Base-by-base conservation (phyloP, 2,797 vertebrate species). In the Merluccius polli region DNA sequence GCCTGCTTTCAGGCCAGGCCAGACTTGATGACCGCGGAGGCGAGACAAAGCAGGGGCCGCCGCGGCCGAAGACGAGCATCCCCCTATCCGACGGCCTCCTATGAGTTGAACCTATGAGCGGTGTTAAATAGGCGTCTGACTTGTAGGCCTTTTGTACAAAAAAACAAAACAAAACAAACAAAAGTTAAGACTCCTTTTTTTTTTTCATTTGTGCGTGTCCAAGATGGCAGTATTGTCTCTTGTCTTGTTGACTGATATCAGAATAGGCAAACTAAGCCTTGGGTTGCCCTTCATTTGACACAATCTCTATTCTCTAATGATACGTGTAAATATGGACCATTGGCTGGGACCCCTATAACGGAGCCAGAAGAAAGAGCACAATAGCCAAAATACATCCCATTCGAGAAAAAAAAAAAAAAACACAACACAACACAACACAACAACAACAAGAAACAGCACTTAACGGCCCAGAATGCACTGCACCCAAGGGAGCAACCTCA, bases 351-450 rank as follows among this genome's bases (percentile, higher is more conserved):
- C 89, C 89, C 86, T 85, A 85, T 86, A 81, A 88, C 79, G 86
- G 79, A 92, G 91, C 83, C 76, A 82, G 77, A 88, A 85, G 87
- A 88, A 92, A 93, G 94, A 94, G 93, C 91, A 92, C 90, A 93
- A 94, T 93, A 93, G 90, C 91, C 85, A 92, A 94, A 95, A 94
- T 94, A 93, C 85, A 92, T 87, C 89, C 93, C 93, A 93, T 95
- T 93, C 94, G 93, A 93, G 90, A 91, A 95, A 94, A 94, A 92
- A 93, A 36, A 91, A 95, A 8, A 27, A 78, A 93, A 95, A 97
- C 95, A 96, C 95, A 92, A 94, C 94, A 94, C 93, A 95, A 92
- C 95, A 94, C 95, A 95, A 97, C 95, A 95, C n/a, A n/a, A 95
- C n/a, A 27, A 78, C 93, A 95, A 97, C 95, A 96, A 95, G 93